Base-by-base conservation (phyloP, 1,140 invertebrate genomes). In the Anastrepha obliqua region DNA sequence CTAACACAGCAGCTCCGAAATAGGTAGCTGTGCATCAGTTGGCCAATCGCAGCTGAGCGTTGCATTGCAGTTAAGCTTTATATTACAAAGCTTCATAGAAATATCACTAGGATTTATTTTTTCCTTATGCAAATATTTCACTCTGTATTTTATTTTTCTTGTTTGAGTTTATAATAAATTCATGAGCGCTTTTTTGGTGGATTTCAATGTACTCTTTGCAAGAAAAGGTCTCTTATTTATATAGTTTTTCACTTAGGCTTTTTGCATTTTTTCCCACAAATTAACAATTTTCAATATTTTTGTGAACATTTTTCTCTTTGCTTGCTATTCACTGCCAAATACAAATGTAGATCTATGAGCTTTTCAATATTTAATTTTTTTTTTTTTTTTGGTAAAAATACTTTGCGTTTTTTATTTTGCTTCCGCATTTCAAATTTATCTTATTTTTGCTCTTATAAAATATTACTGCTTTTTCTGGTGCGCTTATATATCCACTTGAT, bases 361-460 rank as follows among this genome's bases (percentile, higher is more conserved):
- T 55, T 81, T 51, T 55, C 47, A 55, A 81, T 55, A 81, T 81
- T 81, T 81, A 6, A 55, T 81, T 29, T 29, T 81, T 81, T 9
- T 2, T 20, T 1, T 39, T 20, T 20, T 29, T 70, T n/a, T 29
- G 29, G 29, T 29, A 29, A 29, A 29, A 29, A 29, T 29, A 29
- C 29, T 29, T 29, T 29, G 29, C 29, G 29, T 29, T n/a, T 44
- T 70, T 47, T 13, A 1, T 70, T 42, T 70, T 70, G 13, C 39
- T 17, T 62, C 60, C 13, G 9, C 4, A n/a, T 62, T 62, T 9
- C n/a, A 3, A 1, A 15, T 6, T 62, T 62, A 17, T 62, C 13
- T 5, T 62, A 62, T 62, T n/a, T 62, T 15, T 62, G 29, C 29
- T 29, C 29, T 29, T 29, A 29, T 29, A 29, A 29, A 29, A 29